These are phyloP conservation scores for Ascaphus truei DNA, from an alignment of 2,113 vertebrate genomes.

Conservation along the genomic window DNA sequence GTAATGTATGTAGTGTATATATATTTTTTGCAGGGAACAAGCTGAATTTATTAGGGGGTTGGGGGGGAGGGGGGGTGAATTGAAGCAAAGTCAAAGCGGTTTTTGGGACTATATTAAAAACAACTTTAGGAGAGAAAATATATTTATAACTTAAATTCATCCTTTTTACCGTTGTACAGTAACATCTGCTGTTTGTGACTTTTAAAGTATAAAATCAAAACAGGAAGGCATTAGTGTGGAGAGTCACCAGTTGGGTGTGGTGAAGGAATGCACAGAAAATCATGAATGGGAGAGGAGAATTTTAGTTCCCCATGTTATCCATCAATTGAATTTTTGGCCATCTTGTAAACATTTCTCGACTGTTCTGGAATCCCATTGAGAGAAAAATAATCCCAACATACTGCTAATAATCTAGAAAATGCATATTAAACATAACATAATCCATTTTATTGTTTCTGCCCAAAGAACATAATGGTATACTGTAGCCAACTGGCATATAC, in stretches of 20 bases:
- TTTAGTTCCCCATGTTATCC: background rate
- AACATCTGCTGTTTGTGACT: background rate
- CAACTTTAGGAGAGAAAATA: no score
- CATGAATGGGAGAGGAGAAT: background rate
- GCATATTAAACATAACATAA: background rate
- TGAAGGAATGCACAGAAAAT: background rate
- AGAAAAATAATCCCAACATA: background rate
- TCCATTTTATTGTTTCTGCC: background rate
- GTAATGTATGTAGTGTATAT: no score
- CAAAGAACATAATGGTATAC: background rate
- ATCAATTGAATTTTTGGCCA: background rate
- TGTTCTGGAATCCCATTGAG: background rate
- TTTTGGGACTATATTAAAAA: no score
- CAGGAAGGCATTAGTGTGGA: background rate
- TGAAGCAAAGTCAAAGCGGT: no score
- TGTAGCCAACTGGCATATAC: no score
- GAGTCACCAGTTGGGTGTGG: background rate
- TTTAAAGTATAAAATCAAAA: background rate
- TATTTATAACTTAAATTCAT: no score
- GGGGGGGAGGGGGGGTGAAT: no score
- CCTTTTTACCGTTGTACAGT: no score
- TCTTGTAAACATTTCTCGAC: background rate
- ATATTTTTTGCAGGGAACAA: no score
- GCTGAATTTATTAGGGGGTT: no score
- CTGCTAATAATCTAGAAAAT: background rate